Conservation (phyloP, 2,888 invertebrate genomes). For the Epinotia brunnichana region DNA sequence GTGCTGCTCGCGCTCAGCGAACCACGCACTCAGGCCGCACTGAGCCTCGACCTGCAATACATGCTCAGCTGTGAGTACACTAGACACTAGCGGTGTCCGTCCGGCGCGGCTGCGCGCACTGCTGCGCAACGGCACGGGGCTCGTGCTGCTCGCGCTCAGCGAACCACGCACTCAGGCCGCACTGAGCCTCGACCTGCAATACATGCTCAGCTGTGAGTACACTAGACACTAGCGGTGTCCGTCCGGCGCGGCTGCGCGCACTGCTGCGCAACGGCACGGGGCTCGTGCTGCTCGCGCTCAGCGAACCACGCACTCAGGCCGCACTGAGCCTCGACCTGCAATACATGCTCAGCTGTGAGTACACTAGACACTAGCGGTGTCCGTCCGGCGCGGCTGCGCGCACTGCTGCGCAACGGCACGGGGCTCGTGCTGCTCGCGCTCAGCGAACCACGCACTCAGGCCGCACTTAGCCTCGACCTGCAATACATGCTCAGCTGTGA, state of each 20-base stretch:
- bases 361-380: background rate
- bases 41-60: constrained; percentile 67
- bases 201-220: constrained; percentile 57
- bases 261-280: constrained; percentile 40
- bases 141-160: constrained; percentile 60
- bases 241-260: no score
- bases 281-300: constrained; percentile 52
- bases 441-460: constrained; percentile 56
- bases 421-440: constrained; percentile 63
- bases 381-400: no score
- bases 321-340: constrained; percentile 68
- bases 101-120: background rate
- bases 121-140: constrained; percentile 52
- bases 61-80: constrained; percentile 55
- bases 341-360: constrained; percentile 58
- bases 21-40: constrained; percentile 60
- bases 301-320: constrained; percentile 58
- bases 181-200: constrained; percentile 66
- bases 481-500: constrained; percentile 60
- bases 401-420: constrained; percentile 37
- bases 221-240: background rate
- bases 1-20: constrained; percentile 54
- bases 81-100: background rate
- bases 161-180: constrained; percentile 59
- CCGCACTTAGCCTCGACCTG: constrained; percentile 67